Percentiles rank a stretch among this genome's conserved stretches.
These are phyloP conservation scores for Acanthisitta chloris DNA, from an alignment of 2,113 vertebrate species.

Conservation along the genomic window DNA sequence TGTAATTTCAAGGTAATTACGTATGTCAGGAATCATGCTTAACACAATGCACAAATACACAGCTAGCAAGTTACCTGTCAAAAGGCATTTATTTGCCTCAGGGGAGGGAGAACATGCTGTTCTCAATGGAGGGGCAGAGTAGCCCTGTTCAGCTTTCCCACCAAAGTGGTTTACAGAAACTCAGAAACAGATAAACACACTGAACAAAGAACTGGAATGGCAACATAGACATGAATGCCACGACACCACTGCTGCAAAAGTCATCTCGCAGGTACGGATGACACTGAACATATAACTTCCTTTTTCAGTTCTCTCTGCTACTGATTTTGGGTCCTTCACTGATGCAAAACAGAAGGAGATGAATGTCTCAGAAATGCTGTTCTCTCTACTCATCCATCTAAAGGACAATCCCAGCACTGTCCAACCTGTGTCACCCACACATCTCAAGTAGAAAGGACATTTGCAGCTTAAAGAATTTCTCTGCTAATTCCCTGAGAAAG, in stretches of 20 bases:
- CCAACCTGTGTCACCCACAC: not conserved
- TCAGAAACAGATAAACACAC: not conserved
- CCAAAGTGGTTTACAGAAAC: not conserved
- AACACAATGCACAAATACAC: not conserved
- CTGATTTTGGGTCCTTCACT: not conserved
- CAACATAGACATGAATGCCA: accelerated
- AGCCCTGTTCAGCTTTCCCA: not conserved
- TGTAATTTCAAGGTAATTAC: not conserved
- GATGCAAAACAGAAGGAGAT: not conserved
- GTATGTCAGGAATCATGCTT: not conserved
- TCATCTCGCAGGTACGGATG: not conserved
- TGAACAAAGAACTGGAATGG: not conserved
- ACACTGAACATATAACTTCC: not conserved
- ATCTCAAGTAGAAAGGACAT: not conserved
- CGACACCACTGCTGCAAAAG: not conserved
- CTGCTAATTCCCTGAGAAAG: not conserved
- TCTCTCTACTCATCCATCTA: not conserved
- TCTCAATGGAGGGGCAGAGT: not conserved
- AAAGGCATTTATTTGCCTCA: not conserved
- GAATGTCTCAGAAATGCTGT: accelerated
- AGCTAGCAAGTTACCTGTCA: not conserved
- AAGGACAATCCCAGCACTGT: not conserved
- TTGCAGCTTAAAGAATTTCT: not conserved
- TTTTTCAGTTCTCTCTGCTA: not conserved
- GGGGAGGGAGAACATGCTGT: not conserved